Percentiles rank a stretch among this genome's conserved stretches.
These are phyloP conservation scores for Stenurella melanura DNA, from an alignment of 2,888 invertebrate genomes.

Conservation along the genomic window DNA sequence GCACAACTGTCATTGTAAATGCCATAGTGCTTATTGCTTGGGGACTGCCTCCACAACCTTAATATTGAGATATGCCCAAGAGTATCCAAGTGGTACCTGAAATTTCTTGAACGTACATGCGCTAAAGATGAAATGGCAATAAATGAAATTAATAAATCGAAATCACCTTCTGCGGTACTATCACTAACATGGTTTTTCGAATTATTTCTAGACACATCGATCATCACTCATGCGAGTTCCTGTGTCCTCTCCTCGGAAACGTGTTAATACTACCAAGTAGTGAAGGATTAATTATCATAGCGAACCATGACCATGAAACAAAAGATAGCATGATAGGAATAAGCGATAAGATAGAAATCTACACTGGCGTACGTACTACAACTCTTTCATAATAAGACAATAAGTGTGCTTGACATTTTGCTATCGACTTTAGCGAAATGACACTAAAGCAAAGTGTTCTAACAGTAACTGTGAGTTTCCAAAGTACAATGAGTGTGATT, in stretches of 20 bases:
- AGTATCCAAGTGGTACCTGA: too few species aligned
- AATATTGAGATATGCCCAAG: too few species aligned
- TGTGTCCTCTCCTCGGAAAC: slow-evolving; percentile 47
- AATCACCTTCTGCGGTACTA: too few species aligned
- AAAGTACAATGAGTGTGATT: slow-evolving; percentile 10
- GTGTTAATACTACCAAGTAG: slow-evolving; percentile 47
- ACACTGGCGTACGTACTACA: slow-evolving; percentile 47
- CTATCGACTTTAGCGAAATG: not conserved
- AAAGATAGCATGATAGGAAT: slow-evolving; percentile 55
- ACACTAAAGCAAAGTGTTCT: not conserved
- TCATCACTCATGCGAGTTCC: slow-evolving; percentile 40
- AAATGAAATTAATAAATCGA: too few species aligned
- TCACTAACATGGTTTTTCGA: slow-evolving; percentile 18
- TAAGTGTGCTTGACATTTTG: slow-evolving; percentile 13
- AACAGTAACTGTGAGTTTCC: not conserved
- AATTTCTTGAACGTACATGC: too few species aligned
- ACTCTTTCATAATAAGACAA: slow-evolving; percentile 41
- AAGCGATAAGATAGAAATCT: slow-evolving; percentile 53
- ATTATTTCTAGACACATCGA: slow-evolving; percentile 12
- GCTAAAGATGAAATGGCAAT: too few species aligned
- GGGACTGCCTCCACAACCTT: too few species aligned
- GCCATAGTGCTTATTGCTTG: too few species aligned
- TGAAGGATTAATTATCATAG: slow-evolving; percentile 50
- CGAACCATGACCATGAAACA: slow-evolving; percentile 55
- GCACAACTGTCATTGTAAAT: too few species aligned